These are phyloP conservation scores for Lanistes nyassanus DNA, from an alignment of 1,140 invertebrate species.

Conservation along the genomic window DNA sequence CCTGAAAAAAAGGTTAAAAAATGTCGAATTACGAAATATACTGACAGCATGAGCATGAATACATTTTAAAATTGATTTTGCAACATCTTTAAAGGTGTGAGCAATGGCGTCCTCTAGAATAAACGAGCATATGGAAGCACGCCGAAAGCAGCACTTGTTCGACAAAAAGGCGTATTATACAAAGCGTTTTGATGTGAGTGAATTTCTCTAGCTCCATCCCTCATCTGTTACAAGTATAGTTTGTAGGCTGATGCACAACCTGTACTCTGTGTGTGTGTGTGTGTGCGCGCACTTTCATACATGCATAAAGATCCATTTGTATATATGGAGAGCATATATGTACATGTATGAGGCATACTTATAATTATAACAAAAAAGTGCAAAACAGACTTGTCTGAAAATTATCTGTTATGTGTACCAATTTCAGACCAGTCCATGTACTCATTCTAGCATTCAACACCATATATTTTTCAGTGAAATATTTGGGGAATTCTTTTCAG, in stretches of 20 bases:
- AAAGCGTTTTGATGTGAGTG: conserved; percentile 6
- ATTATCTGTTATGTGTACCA: background rate
- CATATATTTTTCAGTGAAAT: background rate
- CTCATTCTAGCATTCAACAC: background rate
- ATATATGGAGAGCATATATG: no score
- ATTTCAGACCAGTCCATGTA: background rate
- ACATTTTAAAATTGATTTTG: background rate
- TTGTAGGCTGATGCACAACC: no score
- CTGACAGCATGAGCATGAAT: background rate
- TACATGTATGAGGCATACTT: no score
- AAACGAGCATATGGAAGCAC: conserved; percentile 28
- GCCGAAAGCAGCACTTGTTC: conserved; percentile 21
- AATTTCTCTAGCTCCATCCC: no score
- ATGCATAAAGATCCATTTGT: no score
- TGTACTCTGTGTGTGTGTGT: background rate
- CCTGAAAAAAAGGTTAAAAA: no score
- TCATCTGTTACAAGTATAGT: no score
- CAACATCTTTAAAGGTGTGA: background rate
- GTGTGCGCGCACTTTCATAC: no score
- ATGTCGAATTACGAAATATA: no score
- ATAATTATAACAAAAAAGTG: background rate
- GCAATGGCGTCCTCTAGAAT: conserved; percentile 30
- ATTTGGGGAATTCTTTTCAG: background rate
- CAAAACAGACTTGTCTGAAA: background rate
- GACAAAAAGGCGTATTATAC: conserved; percentile 17